phyloP scores from a whole-genome alignment of 2,113 vertebrate species.

The Danionella cerebrum region DNA sequence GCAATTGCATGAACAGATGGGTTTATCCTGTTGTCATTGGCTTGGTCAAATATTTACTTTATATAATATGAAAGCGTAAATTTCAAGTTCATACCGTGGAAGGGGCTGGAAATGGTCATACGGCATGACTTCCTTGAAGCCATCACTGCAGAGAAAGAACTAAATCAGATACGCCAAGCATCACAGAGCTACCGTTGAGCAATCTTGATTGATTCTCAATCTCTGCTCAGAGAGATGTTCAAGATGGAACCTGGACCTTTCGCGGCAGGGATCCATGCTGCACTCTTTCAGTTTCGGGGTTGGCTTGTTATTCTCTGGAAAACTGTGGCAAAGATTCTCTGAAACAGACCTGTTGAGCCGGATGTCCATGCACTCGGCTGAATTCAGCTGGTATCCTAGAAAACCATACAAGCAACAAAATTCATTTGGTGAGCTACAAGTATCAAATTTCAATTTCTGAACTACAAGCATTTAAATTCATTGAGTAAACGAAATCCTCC shows the following conservation, averaged over 20 bases:
- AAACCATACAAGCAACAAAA: neutral
- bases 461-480: too few species aligned
- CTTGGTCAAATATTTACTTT: too few species aligned
- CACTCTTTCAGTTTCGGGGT: conserved; percentile 90
- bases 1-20: too few species aligned
- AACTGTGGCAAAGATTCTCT: conserved; percentile 81
- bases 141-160: conserved; percentile 74
- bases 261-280: conserved; percentile 86
- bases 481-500: too few species aligned
- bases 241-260: conserved; percentile 60
- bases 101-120: conserved; percentile 94
- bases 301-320: conserved; percentile 86
- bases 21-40: too few species aligned
- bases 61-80: neutral
- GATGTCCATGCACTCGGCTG: conserved; percentile 83
- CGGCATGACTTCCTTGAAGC: conserved; percentile 94
- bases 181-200: neutral
- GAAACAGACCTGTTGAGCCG: conserved; percentile 74
- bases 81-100: conserved; percentile 77
- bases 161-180: neutral
- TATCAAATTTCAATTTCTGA: too few species aligned
- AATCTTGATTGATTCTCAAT: too few species aligned
- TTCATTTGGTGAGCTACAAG: too few species aligned
- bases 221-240: conserved; percentile 3
- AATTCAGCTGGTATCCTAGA: conserved; percentile 89